Evolutionary conservation across 2,113 vertebrate species (phyloP).

Genomic region (Engystomops pustulosus): DNA sequence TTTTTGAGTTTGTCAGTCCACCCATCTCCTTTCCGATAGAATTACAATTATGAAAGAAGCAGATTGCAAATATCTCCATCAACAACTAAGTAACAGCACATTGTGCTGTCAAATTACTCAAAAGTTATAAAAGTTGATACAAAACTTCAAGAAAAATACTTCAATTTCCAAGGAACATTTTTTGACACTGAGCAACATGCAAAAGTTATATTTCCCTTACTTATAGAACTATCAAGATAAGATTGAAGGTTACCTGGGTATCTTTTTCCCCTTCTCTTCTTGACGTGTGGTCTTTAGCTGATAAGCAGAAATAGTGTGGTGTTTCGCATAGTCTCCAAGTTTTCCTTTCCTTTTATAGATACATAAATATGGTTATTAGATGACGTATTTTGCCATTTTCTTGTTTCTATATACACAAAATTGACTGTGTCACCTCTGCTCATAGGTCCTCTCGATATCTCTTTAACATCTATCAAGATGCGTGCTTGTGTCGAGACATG

Average conservation of each 20-base stretch:
- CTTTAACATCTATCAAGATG: slow-evolving; percentile 40
- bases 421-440: slow-evolving; percentile 49
- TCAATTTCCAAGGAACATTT: not conserved
- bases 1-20: no score
- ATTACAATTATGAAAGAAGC: not conserved
- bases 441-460: slow-evolving; percentile 19
- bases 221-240: not conserved
- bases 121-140: not conserved
- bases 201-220: not conserved
- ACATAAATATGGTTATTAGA: not conserved
- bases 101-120: not conserved
- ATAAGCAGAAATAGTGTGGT: not conserved
- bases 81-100: not conserved
- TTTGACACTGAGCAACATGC: not conserved
- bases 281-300: not conserved
- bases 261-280: not conserved
- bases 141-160: not conserved
- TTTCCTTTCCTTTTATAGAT: slow-evolving; percentile 33
- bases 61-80: not conserved
- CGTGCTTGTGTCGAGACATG: slow-evolving; percentile 33
- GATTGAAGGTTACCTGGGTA: slow-evolving; percentile 29
- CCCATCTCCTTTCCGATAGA: not conserved
- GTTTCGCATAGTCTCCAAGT: not conserved
- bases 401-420: slow-evolving; percentile 12
- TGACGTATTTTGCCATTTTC: slow-evolving; percentile 29